Evolutionary conservation across 1,140 invertebrate genomes (phyloP), one percentile per base, ranked within the genome.

Genomic region (Drusus annulatus): DNA sequence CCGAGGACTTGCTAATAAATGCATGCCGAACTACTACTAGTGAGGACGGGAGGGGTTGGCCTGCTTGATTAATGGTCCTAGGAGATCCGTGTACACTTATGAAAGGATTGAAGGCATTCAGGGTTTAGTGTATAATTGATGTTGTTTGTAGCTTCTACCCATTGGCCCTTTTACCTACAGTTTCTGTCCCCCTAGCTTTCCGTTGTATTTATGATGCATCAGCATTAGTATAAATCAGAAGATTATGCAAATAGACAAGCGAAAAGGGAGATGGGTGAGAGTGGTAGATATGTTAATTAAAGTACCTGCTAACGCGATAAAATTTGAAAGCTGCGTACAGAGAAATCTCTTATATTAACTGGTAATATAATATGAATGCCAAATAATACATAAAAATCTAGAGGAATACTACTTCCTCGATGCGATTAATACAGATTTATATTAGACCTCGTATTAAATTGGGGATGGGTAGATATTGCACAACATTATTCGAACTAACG

Each of bases 1-100:
- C 77, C 25, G 36, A 60, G 77, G 77, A 71, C 28, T 45, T n/a
- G 1, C 51, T 71, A 65, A 71, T 60, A 79, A 58, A 71, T 58
- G 50, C 36, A 62, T 31, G 17, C 8, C 54, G 16, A 36, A 63
- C 21, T 10, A 31, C 3, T 31, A 63, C 21, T 10, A 31, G 13
- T 31, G 54, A 21, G 21, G 17, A 23, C 17, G 7, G 74, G 50
- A 79, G 73, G 77, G 77, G 65, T 79, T 19, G 28, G 51, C 23
- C 21, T 19, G 76, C 1, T 16, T 79, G 51, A 71, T 73, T 71
- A 71, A 79, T 79, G 50, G 16, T 5, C 25, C 25, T 2, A 28
- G 25, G 25, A 28, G 25, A 50, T 68, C 65, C 60, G 16, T 13
- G 73, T 31, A 10, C 17, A 65, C 60, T 15, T 60, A 71, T 10